phyloP scores from a whole-genome alignment of 2,888 invertebrate genomes.

The Eledona agricola region DNA sequence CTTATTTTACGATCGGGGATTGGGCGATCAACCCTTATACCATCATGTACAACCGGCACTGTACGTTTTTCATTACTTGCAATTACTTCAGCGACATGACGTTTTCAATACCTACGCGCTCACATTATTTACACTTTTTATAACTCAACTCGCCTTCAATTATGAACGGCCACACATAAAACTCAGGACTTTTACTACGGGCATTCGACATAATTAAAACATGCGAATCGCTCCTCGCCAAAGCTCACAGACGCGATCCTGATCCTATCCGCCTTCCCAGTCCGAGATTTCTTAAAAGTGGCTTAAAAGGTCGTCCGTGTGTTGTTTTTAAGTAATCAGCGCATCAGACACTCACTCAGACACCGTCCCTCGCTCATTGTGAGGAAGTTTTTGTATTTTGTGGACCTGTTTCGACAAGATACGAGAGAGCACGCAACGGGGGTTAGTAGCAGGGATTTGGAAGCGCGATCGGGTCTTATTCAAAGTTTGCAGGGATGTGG shows the following conservation, averaged over 20 bases:
- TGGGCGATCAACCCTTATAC: slow-evolving; percentile 42
- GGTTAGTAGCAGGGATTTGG: too few relatives aligned
- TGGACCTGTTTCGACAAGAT: too few relatives aligned
- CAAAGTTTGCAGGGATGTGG: too few relatives aligned
- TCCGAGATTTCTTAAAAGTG: too few relatives aligned
- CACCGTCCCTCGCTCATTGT: too few relatives aligned
- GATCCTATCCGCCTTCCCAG: too few relatives aligned
- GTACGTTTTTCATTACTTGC: slow-evolving; percentile 55
- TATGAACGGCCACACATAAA: slow-evolving; percentile 26
- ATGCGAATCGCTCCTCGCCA: slow-evolving; percentile 13
- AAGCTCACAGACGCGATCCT: slow-evolving; percentile 1
- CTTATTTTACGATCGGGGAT: slow-evolving; percentile 56
- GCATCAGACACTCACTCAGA: too few relatives aligned
- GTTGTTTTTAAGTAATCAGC: too few relatives aligned
- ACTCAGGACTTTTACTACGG: slow-evolving; percentile 24
- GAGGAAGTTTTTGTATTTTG: too few relatives aligned
- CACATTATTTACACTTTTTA: slow-evolving; percentile 30
- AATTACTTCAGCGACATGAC: slow-evolving; percentile 54
- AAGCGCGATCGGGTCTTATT: too few relatives aligned
- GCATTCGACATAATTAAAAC: slow-evolving; percentile 25
- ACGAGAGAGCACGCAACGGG: too few relatives aligned
- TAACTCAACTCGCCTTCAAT: slow-evolving; percentile 28
- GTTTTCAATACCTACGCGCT: slow-evolving; percentile 40
- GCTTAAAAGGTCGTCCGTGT: too few relatives aligned
- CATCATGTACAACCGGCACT: slow-evolving; percentile 36